Evolutionary conservation across 2,113 vertebrate genomes (phyloP).

Genomic region (Anguilla rostrata): DNA sequence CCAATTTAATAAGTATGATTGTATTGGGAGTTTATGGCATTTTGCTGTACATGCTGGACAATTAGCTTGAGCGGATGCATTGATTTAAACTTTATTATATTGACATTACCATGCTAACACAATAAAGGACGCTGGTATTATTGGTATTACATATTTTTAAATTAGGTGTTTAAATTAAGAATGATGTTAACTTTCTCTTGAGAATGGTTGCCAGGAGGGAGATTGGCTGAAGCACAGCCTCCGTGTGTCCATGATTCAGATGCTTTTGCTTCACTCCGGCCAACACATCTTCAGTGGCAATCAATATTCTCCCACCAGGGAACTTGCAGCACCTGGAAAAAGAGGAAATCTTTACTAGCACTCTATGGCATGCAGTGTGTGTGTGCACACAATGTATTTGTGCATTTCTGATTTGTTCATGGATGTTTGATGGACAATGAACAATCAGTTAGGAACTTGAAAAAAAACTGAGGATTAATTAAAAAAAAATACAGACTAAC

Average conservation of each 20-base stretch:
- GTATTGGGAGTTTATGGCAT: neutral
- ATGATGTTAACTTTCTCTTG: neutral
- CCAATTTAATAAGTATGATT: neutral
- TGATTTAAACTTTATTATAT: neutral
- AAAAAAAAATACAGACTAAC: neutral
- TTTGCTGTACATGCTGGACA: neutral
- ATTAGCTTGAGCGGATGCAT: neutral
- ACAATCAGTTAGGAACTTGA: too few species aligned
- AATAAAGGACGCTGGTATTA: neutral
- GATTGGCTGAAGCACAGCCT: neutral
- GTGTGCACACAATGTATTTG: neutral
- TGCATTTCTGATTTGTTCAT: neutral
- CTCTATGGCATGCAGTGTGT: neutral
- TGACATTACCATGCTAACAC: neutral
- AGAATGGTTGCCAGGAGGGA: neutral
- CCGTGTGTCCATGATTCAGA: conserved; percentile 14
- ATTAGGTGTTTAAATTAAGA: neutral
- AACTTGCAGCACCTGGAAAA: conserved; percentile 4
- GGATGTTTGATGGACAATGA: too few species aligned
- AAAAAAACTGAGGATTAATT: neutral
- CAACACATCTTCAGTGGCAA: conserved; percentile 14
- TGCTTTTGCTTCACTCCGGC: conserved; percentile 2
- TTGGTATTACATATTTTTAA: neutral
- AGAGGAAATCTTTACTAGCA: neutral
- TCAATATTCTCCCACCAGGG: conserved; percentile 21